phyloP scores from a whole-genome alignment of 2,113 vertebrate species.

The Ceuthmochares aereus region DNA sequence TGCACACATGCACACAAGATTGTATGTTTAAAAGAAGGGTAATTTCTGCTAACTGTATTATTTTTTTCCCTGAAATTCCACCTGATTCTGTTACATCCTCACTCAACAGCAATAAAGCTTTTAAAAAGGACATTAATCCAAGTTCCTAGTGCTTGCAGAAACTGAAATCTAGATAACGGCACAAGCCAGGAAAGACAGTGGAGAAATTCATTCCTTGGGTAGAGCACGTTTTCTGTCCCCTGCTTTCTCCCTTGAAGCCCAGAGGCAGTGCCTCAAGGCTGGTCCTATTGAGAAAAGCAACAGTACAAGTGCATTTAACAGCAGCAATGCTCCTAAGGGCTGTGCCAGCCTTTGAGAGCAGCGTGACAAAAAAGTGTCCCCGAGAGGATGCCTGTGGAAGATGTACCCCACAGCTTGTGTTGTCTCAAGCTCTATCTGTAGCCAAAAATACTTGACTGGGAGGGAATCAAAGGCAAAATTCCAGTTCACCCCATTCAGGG shows the following conservation, averaged over 20 bases:
- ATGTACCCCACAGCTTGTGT: background rate
- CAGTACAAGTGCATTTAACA: background rate
- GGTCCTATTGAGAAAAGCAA: background rate
- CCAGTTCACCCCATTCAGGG: background rate
- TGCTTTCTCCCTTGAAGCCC: background rate
- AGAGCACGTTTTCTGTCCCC: background rate
- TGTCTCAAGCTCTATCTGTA: background rate
- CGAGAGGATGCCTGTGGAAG: background rate
- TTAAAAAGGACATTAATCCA: background rate
- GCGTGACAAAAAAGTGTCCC: background rate
- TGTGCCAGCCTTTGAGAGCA: background rate
- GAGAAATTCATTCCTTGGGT: background rate
- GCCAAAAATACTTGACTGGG: background rate
- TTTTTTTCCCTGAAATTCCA: background rate
- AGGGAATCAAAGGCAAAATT: background rate
- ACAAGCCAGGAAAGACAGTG: background rate
- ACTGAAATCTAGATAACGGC: background rate
- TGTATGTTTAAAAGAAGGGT: background rate
- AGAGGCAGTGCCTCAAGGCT: background rate
- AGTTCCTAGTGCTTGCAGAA: background rate
- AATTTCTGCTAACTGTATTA: background rate
- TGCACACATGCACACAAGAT: background rate
- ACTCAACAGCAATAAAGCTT: background rate
- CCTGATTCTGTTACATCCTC: background rate
- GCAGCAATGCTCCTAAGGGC: background rate